phyloP scores from a whole-genome alignment of 2,797 vertebrate genomes.

The Anolis apletophallus region DNA sequence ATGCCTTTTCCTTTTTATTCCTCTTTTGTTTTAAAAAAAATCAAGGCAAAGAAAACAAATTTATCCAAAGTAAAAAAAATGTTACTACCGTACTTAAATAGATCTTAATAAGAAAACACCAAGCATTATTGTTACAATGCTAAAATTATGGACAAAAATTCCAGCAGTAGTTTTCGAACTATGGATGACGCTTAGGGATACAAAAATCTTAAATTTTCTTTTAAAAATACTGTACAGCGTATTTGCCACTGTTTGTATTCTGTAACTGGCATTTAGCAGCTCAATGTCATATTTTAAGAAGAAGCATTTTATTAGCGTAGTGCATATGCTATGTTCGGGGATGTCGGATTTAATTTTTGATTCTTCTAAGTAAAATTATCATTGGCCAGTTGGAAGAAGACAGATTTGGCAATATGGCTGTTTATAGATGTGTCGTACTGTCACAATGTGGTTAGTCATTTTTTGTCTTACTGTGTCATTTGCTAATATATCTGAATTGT shows the following conservation, averaged over 20 bases:
- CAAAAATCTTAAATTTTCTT: background rate
- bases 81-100: too few species aligned
- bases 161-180: background rate
- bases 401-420: conserved; percentile 69
- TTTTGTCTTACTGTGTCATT: conserved; percentile 50
- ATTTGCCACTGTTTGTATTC: background rate
- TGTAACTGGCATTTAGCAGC: conserved; percentile 51
- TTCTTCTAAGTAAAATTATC: conserved; percentile 58
- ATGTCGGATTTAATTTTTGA: conserved; percentile 65
- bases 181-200: background rate
- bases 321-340: conserved; percentile 50
- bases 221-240: too few species aligned
- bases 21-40: too few species aligned
- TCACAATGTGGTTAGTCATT: conserved; percentile 56
- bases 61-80: too few species aligned
- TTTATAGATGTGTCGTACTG: conserved; percentile 64
- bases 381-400: conserved; percentile 72
- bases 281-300: conserved; percentile 70
- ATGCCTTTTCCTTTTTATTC: too few species aligned
- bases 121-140: too few species aligned
- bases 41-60: too few species aligned
- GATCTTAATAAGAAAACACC: too few species aligned
- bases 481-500: conserved; percentile 48
- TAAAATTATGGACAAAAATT: background rate
- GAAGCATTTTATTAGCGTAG: conserved; percentile 1